Conservation (phyloP, 1,140 invertebrate genomes). For the Pentalonia nigronervosa region DNA sequence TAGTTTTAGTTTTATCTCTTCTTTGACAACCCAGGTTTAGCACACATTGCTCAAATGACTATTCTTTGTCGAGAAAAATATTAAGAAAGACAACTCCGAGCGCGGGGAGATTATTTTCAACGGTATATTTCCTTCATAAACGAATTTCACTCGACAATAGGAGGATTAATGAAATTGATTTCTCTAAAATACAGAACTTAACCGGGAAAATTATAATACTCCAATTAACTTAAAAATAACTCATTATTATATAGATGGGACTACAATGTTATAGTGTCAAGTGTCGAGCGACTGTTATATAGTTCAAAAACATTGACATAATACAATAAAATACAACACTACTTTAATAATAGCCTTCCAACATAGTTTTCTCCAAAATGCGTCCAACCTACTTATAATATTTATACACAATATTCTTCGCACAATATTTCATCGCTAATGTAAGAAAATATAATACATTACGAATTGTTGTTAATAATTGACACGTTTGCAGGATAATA, state of each 20-base stretch:
- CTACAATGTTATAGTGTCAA: neutral
- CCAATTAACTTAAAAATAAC: neutral
- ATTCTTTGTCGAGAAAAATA: constrained; percentile 13
- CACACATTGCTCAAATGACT: neutral
- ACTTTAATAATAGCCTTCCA: too few species aligned
- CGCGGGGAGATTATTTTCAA: neutral
- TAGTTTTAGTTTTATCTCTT: constrained; percentile 37
- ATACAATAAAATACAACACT: too few species aligned
- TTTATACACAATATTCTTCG: neutral
- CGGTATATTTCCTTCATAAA: neutral
- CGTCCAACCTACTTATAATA: too few species aligned
- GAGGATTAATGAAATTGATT: neutral
- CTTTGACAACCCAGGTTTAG: neutral
- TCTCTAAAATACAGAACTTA: neutral
- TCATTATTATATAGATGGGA: neutral
- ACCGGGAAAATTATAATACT: neutral
- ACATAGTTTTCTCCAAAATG: too few species aligned
- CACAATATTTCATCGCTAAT: neutral
- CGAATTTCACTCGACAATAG: neutral
- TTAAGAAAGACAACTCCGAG: neutral
- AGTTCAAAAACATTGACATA: neutral
- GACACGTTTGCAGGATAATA: neutral
- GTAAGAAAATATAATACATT: neutral
- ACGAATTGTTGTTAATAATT: neutral
- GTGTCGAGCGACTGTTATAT: neutral